Base-by-base conservation (phyloP, 2,113 vertebrate genomes). In the Callocephalon fimbriatum region DNA sequence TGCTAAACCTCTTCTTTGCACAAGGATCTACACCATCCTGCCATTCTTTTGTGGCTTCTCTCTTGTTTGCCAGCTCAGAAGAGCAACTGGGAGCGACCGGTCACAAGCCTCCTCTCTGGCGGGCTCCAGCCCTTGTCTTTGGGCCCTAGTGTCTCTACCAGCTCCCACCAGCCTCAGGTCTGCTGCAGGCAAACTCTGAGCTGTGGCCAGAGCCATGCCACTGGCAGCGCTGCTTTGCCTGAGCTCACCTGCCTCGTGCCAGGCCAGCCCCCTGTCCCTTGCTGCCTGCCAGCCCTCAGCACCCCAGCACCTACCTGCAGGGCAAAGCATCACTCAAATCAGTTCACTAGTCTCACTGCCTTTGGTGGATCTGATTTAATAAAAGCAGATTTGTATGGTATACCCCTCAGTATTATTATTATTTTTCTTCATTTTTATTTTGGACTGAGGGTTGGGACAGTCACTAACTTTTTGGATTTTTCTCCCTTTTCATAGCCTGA, bases 261-360 rank as follows among this genome's bases (percentile, higher is more conserved):
- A 35, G 21, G 40, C 8, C n/a, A 0, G 40, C 6, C 45, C 27
- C 2, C 20, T 29, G 45, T 11, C 15, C 15, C 32, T 45, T 2
- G 2, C 16, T 1, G 2, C 22, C 71, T 31, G 25, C 15, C 44
- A 56, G 32, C 58, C 47, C 31, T 42, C 58, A 9, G 37, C 37
- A 32, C 16, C 16, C 8, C 4, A 3, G 25, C 40, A 29, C 21
- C 0, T 0, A 51, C 26, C 26, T n/a, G 15, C 18, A 6, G 20
- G 35, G 14, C 54, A 37, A 29, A 20, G 47, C 22, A 6, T 0
- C 11, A 5, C 21, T 44, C 19, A 5, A 9, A 1, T 4, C 1
- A 2, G 14, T 9, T n/a, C 7, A 5, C 1, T n/a, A 21, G 23
- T 45, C n/a, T 50, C 26, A 4, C 68, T 37, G 16, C 37, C 40